Evolutionary conservation across 2,888 invertebrate species (phyloP).

Genomic region (Drosophila stalkeri): DNA sequence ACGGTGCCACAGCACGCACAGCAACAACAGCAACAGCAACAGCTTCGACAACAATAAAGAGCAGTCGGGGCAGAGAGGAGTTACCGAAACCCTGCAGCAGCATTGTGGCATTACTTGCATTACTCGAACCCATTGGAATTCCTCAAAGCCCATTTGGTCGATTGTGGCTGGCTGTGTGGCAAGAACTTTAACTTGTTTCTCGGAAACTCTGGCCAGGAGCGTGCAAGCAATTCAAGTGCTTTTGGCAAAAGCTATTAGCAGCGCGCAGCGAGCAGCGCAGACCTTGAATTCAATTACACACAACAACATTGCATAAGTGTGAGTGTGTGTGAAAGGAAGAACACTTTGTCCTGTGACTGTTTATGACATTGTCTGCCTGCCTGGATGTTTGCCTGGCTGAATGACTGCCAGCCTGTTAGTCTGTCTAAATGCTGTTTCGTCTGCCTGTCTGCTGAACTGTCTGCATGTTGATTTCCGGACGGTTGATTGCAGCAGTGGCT

Average conservation of each 20-base stretch:
- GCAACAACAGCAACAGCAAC: conserved; percentile 10
- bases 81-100: conserved; percentile 25
- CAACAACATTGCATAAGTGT: conserved; percentile 43
- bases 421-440: conserved; percentile 26
- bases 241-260: conserved; percentile 41
- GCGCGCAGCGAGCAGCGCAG: conserved; percentile 31
- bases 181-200: conserved; percentile 74
- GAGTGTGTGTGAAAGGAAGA: conserved; percentile 37
- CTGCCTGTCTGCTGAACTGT: conserved; percentile 41
- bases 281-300: conserved; percentile 69
- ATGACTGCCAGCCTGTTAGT: conserved; percentile 28
- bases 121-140: conserved; percentile 69
- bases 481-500: conserved; percentile 73
- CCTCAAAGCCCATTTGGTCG: conserved; percentile 46
- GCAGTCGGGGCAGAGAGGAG: conserved; percentile 3
- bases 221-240: conserved; percentile 65
- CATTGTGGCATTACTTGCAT: conserved; percentile 67
- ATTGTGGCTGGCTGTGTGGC: conserved; percentile 21
- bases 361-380: conserved; percentile 63
- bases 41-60: not conserved
- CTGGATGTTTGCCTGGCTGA: conserved; percentile 33
- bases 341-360: conserved; percentile 63
- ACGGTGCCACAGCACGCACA: conserved; percentile 14
- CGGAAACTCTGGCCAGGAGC: conserved; percentile 46
- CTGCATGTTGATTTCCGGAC: conserved; percentile 73